phyloP scores from a whole-genome alignment of 2,113 vertebrate genomes.

The Egretta garzetta region DNA sequence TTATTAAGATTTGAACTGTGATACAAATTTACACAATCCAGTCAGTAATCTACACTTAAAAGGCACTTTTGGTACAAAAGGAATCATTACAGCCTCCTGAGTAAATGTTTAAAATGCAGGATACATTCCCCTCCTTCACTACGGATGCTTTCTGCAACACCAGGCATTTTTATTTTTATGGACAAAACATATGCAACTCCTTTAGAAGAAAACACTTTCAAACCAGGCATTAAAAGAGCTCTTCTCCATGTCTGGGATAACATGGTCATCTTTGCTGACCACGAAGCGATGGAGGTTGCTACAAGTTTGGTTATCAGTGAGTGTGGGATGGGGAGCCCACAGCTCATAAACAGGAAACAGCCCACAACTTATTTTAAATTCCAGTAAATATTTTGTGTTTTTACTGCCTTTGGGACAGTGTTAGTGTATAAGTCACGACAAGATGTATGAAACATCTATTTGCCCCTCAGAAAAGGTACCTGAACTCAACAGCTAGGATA shows the following conservation, averaged over 20 bases:
- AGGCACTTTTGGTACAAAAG: neutral
- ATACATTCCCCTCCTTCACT: neutral
- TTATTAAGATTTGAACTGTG: neutral
- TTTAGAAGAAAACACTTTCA: neutral
- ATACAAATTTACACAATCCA: neutral
- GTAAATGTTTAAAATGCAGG: neutral
- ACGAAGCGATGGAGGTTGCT: accelerated
- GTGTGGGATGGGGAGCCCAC: neutral
- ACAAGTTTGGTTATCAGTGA: neutral
- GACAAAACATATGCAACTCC: neutral
- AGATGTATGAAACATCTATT: neutral
- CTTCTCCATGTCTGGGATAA: neutral
- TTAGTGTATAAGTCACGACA: neutral
- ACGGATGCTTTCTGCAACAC: neutral
- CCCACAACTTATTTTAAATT: neutral
- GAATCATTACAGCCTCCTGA: neutral
- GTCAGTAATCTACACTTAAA: neutral
- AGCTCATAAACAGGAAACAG: conserved; percentile 20
- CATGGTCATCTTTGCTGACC: neutral
- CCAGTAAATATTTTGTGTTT: neutral
- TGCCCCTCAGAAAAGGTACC: neutral
- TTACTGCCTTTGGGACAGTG: neutral
- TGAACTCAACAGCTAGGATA: neutral
- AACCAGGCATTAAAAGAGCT: neutral
- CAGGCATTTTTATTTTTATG: neutral